Base-by-base conservation (phyloP, 2,797 vertebrate species). In the Cryptoblepharus egeriae region DNA sequence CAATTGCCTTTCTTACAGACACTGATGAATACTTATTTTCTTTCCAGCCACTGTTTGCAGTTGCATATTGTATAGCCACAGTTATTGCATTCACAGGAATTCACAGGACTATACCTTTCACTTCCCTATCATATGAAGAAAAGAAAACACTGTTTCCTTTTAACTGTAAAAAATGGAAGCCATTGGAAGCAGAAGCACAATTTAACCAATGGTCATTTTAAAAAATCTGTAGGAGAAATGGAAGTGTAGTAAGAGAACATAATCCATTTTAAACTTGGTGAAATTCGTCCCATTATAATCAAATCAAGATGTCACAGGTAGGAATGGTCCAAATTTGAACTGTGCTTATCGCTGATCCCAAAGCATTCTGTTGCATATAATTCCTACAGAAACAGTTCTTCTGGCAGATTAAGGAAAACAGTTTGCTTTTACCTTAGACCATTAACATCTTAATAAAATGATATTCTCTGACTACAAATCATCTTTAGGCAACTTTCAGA, bases 391-490 rank as follows among this genome's bases (percentile, higher is more conserved):
- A 93, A 84, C 89, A 88, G 83, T 92, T 94, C 92, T 92, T 94
- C 90, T 94, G 90, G 88, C 88, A 95, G 93, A 94, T 93, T 93
- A 95, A 91, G 89, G 71, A 89, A n/a, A 94, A 95, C 89, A 94
- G 93, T 95, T 94, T 95, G 90, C 91, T 94, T 95, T 95, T 91
- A 94, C 95, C 93, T 96, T 89, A 90, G 92, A 92, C 93, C 90
- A 90, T 93, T 94, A 95, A 93, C 92, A 95, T 95, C 95, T 95
- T 94, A 95, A 95, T 95, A 94, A 94, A 95, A 94, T 70, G 77
- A 89, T 92, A 86, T 0, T 94, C 94, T 92, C 88, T 93, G 93
- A 94, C 95, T 96, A 92, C 88, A 94, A 92, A 91, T 94, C 92
- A 86, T 93, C 90, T 95, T 94, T 90, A 88, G 78, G 89, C 88